These are phyloP conservation scores for Cactoblastis cactorum DNA, from an alignment of 2,888 invertebrate genomes.

Conservation along the genomic window DNA sequence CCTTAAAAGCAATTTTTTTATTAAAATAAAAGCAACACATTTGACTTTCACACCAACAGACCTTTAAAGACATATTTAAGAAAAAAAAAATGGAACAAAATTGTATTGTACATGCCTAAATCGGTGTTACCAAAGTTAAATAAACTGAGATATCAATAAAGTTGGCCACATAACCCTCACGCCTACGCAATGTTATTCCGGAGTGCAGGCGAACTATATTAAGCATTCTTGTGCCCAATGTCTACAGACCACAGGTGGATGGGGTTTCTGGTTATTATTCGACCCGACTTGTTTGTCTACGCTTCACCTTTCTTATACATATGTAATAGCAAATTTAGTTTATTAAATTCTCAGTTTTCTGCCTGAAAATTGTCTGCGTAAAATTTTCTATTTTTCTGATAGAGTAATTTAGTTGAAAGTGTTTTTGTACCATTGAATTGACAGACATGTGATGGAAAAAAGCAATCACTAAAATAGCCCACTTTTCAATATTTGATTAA, in stretches of 20 bases:
- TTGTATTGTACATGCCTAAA: too few relatives aligned
- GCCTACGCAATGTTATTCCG: slow-evolving; percentile 63
- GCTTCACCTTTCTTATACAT: slow-evolving; percentile 54
- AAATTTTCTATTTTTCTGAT: neutral
- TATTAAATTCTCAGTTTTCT: neutral
- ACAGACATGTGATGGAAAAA: too few relatives aligned
- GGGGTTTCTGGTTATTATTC: slow-evolving; percentile 75
- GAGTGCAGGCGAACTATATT: slow-evolving; percentile 75
- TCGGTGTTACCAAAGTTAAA: neutral
- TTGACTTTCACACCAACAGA: too few relatives aligned
- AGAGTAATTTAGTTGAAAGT: too few relatives aligned
- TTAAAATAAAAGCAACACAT: too few relatives aligned
- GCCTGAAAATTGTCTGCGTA: too few relatives aligned
- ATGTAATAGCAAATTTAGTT: slow-evolving; percentile 25
- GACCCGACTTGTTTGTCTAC: slow-evolving; percentile 52
- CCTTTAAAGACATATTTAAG: too few relatives aligned
- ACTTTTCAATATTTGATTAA: too few relatives aligned
- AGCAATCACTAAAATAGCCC: too few relatives aligned
- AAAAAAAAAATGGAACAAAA: too few relatives aligned
- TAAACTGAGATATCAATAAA: neutral
- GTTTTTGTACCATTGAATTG: too few relatives aligned
- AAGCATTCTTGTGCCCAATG: slow-evolving; percentile 74
- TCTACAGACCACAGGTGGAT: slow-evolving; percentile 65
- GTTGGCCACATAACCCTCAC: neutral
- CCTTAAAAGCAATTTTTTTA: too few relatives aligned